Conservation (phyloP, 2,113 vertebrate species). For the Calypte anna region DNA sequence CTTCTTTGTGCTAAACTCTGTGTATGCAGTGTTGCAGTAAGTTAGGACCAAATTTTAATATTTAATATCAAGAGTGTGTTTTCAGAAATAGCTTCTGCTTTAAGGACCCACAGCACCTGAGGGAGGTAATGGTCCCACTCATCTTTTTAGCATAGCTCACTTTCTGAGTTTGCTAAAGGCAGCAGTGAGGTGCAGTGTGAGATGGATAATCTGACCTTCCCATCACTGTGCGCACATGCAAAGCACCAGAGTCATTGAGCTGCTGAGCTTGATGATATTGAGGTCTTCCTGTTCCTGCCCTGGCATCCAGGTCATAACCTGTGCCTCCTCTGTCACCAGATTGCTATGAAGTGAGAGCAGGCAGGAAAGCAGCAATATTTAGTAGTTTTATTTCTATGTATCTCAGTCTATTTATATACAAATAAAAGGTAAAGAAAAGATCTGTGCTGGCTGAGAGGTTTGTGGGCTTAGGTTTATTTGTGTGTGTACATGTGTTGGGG, state of each 20-base stretch:
- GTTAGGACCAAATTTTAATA: not conserved
- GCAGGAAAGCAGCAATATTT: not conserved
- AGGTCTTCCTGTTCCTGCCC: not conserved
- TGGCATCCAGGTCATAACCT: not conserved
- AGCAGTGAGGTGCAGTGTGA: not conserved
- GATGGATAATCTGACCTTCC: not conserved
- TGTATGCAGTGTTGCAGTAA: not conserved
- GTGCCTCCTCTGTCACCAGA: not conserved
- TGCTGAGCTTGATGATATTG: not conserved
- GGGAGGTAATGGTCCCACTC: not conserved
- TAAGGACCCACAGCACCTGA: not conserved
- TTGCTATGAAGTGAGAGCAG: no score
- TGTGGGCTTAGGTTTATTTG: rapidly evolving
- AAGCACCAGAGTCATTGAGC: rapidly evolving
- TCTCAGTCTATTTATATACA: not conserved
- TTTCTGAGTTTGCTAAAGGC: not conserved
- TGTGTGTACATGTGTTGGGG: no score
- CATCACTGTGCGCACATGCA: not conserved
- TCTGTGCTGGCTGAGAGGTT: not conserved
- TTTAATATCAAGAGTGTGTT: not conserved
- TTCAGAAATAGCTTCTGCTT: not conserved
- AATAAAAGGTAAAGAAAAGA: not conserved
- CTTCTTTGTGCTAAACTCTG: not conserved
- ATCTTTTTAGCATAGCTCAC: not conserved
- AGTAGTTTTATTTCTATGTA: not conserved